A percentile compares a stretch with the other conserved stretches of the same genome.
These are phyloP conservation scores for Sebastes cheni DNA, from an alignment of 2,797 vertebrate species.

Conservation along the genomic window DNA sequence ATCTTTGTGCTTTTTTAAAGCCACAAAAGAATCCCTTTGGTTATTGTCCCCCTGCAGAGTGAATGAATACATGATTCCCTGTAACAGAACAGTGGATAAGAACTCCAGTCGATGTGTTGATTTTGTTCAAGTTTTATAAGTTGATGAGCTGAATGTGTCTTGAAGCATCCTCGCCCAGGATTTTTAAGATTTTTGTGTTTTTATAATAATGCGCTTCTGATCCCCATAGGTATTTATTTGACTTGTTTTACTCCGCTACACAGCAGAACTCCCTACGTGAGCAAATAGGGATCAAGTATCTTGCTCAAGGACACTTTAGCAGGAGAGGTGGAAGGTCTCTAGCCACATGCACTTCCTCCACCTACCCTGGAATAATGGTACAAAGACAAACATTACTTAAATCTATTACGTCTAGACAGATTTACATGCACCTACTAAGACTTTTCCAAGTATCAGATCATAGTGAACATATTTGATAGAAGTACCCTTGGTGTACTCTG, in stretches of 20 bases:
- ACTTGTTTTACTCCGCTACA: background rate
- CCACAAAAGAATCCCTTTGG: background rate
- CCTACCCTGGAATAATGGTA: background rate
- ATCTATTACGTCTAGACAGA: background rate
- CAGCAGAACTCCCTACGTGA: background rate
- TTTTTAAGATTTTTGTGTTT: conserved; percentile 4
- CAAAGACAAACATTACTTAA: background rate
- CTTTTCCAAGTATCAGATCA: background rate
- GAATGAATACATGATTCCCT: conserved; percentile 25
- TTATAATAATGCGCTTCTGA: background rate
- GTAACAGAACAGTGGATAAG: conserved; percentile 3
- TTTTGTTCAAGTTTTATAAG: conserved; percentile 20
- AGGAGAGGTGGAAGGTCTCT: background rate
- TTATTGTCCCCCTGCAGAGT: conserved; percentile 28
- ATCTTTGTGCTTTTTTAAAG: too few species aligned
- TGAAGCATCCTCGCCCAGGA: background rate
- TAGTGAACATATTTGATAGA: background rate
- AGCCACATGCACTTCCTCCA: background rate
- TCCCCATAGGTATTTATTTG: background rate
- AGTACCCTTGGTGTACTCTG: background rate
- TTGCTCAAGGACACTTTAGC: conserved; percentile 15
- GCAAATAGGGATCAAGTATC: background rate
- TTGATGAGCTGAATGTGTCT: conserved; percentile 18
- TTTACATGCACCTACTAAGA: background rate
- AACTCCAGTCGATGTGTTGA: conserved; percentile 1